These are phyloP conservation scores for Noctua comes DNA, from an alignment of 2,888 invertebrate genomes.

Conservation along the genomic window DNA sequence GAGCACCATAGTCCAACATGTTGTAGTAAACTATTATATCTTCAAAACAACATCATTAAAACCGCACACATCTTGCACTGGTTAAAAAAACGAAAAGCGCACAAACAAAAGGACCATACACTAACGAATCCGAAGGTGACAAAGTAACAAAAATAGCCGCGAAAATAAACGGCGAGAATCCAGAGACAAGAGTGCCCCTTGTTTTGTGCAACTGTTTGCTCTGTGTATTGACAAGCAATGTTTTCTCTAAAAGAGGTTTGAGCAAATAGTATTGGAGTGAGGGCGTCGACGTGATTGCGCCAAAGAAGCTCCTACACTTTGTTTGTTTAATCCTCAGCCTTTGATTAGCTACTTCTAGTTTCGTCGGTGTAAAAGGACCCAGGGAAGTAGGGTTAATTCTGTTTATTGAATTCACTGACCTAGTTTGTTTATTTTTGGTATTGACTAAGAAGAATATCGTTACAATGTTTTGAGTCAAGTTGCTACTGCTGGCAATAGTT, in stretches of 20 bases:
- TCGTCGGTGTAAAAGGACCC: slow-evolving; percentile 63
- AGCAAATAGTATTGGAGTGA: slow-evolving; percentile 78
- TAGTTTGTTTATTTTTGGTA: slow-evolving; percentile 28
- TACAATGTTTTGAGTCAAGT: background rate
- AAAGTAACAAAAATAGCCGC: slow-evolving; percentile 59
- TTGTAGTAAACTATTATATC: background rate
- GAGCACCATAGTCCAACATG: background rate
- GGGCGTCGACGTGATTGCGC: slow-evolving; percentile 82
- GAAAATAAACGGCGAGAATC: slow-evolving; percentile 75
- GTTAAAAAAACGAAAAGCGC: slow-evolving; percentile 28
- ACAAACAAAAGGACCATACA: slow-evolving; percentile 37
- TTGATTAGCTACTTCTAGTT: slow-evolving; percentile 81
- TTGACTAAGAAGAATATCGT: background rate
- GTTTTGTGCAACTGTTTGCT: slow-evolving; percentile 81
- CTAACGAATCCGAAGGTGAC: slow-evolving; percentile 73
- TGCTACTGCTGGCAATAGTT: background rate
- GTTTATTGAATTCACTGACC: slow-evolving; percentile 52
- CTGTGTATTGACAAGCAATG: slow-evolving; percentile 86
- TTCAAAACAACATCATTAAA: slow-evolving; percentile 50
- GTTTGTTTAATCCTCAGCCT: slow-evolving; percentile 81
- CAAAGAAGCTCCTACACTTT: slow-evolving; percentile 78
- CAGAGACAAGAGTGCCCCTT: slow-evolving; percentile 70
- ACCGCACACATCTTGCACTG: slow-evolving; percentile 25
- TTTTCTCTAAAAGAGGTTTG: slow-evolving; percentile 83
- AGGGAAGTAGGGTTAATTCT: slow-evolving; percentile 56